Percentiles rank a stretch among this genome's conserved stretches.
These are phyloP conservation scores for Promerops cafer DNA, from an alignment of 2,113 vertebrate species.

Conservation along the genomic window DNA sequence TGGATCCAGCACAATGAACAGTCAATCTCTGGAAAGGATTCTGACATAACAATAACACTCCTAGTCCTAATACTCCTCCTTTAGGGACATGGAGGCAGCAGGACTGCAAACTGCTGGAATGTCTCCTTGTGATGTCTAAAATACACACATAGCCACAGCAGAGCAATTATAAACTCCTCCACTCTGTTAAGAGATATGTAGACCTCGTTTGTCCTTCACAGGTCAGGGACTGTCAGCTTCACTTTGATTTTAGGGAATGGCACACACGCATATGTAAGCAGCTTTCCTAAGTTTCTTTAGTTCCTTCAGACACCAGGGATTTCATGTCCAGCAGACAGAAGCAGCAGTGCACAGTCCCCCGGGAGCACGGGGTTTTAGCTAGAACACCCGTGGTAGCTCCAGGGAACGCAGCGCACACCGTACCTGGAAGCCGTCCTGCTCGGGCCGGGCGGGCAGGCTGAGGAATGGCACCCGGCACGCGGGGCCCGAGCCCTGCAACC, in stretches of 20 bases:
- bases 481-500: slow-evolving; percentile 28
- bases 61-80: background rate
- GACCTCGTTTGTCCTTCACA: background rate
- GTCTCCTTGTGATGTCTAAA: background rate
- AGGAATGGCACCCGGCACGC: slow-evolving; percentile 62
- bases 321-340: background rate
- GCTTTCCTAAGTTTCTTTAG: background rate
- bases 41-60: background rate
- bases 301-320: background rate
- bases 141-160: background rate
- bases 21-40: background rate
- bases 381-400: too few relatives aligned
- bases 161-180: background rate
- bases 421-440: slow-evolving; percentile 76
- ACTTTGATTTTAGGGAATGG: background rate
- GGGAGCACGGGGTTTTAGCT: background rate
- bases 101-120: background rate
- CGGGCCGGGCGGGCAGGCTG: slow-evolving; percentile 23
- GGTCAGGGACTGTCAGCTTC: background rate
- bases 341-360: background rate
- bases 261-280: background rate
- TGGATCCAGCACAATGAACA: background rate
- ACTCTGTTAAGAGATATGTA: background rate
- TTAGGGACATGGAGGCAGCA: background rate
- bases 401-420: background rate